Base-by-base conservation (phyloP, 2,888 invertebrate species). In the Entomobrya proxima region DNA sequence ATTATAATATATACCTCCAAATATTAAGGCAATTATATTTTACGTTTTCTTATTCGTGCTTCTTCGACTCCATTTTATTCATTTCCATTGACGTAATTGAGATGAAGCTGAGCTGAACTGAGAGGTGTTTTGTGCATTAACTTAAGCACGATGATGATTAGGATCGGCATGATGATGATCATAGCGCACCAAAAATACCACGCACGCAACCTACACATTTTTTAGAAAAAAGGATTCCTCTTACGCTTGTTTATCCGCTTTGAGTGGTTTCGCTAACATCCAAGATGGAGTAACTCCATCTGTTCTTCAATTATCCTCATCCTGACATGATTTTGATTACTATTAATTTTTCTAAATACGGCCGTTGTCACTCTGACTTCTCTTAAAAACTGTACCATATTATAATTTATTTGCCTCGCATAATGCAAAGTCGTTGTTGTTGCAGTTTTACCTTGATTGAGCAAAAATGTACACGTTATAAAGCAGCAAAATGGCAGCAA, bases 341-440 rank as follows among this genome's bases (percentile, higher is more conserved):
- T 67, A 67, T 67, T 67, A 67, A 67, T 67, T 67, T 67, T 67
- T 67, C 67, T 67, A 67, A 67, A 67, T 67, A 67, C 40, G 67
- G 67, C 40, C 40, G 40, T 67, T 67, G 67, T 67, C 67, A 67
- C 67, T 67, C 40, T 67, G 40, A 37, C 67, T 37, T 67, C 24
- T 21, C 67, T 67, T 37, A 37, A 67, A 40, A 32, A 55, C 58
- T 32, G 32, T 32, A 15, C 58, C 58, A 58, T 58, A 32, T 58
- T 30, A 58, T 67, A 67, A 64, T 40, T 67, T 67, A 40, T 67
- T 40, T 40, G 67, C 40, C 7, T 37, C 37, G n/a, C n/a, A 58
- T n/a, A n/a, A 58, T n/a, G 18, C 30, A 58, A 24, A 55, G 55
- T 55, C 24, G 55, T 55, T 55, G 55, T 55, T 30, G 58, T n/a